Conservation (phyloP, 2,888 invertebrate species). For the Eilema griseolum region DNA sequence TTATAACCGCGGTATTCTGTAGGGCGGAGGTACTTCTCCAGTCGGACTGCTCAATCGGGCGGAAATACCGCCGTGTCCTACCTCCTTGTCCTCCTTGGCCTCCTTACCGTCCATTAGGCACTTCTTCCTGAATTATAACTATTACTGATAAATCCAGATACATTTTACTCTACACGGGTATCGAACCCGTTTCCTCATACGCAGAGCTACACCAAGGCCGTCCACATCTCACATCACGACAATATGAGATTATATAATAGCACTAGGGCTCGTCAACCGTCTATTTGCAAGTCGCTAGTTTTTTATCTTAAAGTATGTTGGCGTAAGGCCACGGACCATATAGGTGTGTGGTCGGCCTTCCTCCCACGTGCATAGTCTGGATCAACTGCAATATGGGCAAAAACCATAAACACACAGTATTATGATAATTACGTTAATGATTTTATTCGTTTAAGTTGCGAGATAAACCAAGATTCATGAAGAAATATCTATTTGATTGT, state of each 20-base stretch:
- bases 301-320: slow-evolving; percentile 38
- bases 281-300: slow-evolving; percentile 36
- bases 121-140: neutral
- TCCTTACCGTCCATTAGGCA: no score
- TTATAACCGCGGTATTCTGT: no score
- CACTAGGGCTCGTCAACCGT: neutral
- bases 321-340: slow-evolving; percentile 46
- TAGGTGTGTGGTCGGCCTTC: slow-evolving; percentile 53
- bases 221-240: neutral
- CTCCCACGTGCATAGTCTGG: slow-evolving; percentile 57
- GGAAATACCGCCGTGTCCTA: no score
- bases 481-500: neutral
- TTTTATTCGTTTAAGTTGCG: slow-evolving; percentile 7
- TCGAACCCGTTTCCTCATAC: neutral
- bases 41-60: no score
- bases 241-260: neutral
- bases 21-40: no score
- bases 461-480: neutral
- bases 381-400: slow-evolving; percentile 33
- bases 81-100: no score
- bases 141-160: neutral
- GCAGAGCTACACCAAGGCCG: neutral
- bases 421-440: slow-evolving; percentile 16
- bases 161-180: neutral
- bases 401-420: slow-evolving; percentile 25